phyloP scores from a whole-genome alignment of 53 echinoderm and acorn worm genomes.

The Holothuria leucospilota region DNA sequence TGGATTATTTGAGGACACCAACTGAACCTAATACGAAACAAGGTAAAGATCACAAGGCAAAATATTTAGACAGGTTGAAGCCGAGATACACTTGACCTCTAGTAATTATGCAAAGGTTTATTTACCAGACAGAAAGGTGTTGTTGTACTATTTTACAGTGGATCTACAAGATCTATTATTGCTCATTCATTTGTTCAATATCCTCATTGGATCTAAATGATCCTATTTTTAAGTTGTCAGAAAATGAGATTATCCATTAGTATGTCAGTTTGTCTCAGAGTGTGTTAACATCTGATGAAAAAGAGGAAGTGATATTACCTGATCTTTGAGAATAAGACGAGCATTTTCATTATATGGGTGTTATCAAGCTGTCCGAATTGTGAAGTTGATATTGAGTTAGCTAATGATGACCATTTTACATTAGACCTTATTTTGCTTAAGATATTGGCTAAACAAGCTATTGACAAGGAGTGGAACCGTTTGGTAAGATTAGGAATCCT shows the following conservation, averaged over 20 bases:
- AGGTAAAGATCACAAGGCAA: no score
- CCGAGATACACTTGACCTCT: no score
- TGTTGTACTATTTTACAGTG: no score
- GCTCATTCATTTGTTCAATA: no score
- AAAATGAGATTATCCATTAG: constrained; percentile 8
- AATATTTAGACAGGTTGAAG: no score
- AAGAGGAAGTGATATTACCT: constrained; percentile 17
- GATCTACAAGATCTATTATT: no score
- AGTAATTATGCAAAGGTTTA: no score
- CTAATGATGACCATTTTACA: constrained; percentile 61
- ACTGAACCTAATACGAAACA: no score
- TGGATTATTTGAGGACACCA: no score
- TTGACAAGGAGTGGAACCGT: neutral
- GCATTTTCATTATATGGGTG: constrained; percentile 63
- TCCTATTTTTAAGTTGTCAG: neutral
- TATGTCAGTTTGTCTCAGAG: constrained; percentile 12
- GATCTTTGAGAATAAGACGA: constrained; percentile 49
- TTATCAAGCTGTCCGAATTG: constrained; percentile 60
- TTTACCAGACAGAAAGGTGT: no score
- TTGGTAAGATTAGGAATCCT: constrained; percentile 42
- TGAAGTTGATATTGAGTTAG: constrained; percentile 56
- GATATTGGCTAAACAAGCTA: constrained; percentile 18
- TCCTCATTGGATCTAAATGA: neutral
- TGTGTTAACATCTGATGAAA: constrained; percentile 5
- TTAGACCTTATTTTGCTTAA: constrained; percentile 54